A percentile compares a stretch with the other conserved stretches of the same genome.
Conservation (phyloP, 2,113 vertebrate genomes). For the Heteronetta atricapilla region DNA sequence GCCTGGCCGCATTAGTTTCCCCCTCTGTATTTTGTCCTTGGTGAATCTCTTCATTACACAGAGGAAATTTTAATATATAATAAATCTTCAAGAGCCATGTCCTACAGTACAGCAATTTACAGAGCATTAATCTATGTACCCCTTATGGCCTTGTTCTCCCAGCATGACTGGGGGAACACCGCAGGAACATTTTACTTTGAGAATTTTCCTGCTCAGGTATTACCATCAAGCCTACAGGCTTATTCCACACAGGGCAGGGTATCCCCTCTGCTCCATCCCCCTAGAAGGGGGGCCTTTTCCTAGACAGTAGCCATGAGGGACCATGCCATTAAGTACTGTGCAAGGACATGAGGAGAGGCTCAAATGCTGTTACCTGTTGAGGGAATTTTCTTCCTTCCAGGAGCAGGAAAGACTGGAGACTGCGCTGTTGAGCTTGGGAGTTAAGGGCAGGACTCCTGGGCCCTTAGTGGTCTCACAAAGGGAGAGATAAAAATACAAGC, state of each 20-base stretch:
- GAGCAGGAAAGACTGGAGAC: background rate
- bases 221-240: background rate
- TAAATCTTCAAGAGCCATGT: background rate
- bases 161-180: background rate
- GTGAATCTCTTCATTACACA: background rate
- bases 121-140: background rate
- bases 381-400: background rate
- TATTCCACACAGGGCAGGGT: background rate
- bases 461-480: background rate
- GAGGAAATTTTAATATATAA: background rate
- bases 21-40: background rate
- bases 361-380: fast-evolving
- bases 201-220: background rate
- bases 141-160: background rate
- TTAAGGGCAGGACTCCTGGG: background rate
- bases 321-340: background rate
- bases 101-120: background rate
- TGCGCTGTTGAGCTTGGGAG: background rate
- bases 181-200: background rate
- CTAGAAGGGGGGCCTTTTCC: background rate
- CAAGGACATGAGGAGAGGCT: fast-evolving
- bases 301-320: background rate
- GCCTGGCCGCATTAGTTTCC: background rate
- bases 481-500: fast-evolving
- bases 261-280: background rate